Conservation (phyloP, 2,797 vertebrate species). For the Pterois miles region DNA sequence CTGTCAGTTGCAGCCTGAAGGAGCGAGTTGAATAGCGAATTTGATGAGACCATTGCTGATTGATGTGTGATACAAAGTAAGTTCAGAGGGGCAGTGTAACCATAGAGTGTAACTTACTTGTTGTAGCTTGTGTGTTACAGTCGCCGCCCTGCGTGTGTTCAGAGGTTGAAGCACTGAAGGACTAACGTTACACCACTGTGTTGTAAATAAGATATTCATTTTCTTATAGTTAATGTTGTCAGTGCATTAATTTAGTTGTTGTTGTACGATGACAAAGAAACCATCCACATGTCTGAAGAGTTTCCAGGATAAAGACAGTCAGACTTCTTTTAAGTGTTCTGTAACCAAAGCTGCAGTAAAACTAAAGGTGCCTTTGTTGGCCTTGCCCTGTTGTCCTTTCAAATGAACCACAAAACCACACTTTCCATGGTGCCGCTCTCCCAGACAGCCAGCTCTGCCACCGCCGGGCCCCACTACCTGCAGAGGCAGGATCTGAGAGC, state of each 20-base stretch:
- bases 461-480: slow-evolving; percentile 56
- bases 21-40: too few relatives aligned
- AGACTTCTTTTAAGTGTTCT: slow-evolving; percentile 24
- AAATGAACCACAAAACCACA: slow-evolving; percentile 68
- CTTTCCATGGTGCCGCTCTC: slow-evolving; percentile 67
- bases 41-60: too few relatives aligned
- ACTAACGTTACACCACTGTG: too few relatives aligned
- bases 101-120: not conserved
- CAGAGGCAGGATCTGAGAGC: slow-evolving; percentile 54
- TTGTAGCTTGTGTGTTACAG: too few relatives aligned
- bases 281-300: not conserved
- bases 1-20: too few relatives aligned
- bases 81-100: too few relatives aligned
- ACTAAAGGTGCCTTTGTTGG: slow-evolving; percentile 66
- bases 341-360: slow-evolving; percentile 47
- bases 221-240: too few relatives aligned
- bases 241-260: not conserved
- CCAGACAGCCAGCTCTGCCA: slow-evolving; percentile 48
- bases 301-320: slow-evolving; percentile 38
- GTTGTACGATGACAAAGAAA: not conserved
- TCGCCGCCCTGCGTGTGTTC: too few relatives aligned
- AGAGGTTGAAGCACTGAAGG: too few relatives aligned
- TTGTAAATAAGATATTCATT: too few relatives aligned
- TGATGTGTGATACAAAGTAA: too few relatives aligned
- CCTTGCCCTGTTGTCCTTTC: slow-evolving; percentile 62